Base-by-base conservation (phyloP, 2,797 vertebrate species). In the Echiichthys vipera region DNA sequence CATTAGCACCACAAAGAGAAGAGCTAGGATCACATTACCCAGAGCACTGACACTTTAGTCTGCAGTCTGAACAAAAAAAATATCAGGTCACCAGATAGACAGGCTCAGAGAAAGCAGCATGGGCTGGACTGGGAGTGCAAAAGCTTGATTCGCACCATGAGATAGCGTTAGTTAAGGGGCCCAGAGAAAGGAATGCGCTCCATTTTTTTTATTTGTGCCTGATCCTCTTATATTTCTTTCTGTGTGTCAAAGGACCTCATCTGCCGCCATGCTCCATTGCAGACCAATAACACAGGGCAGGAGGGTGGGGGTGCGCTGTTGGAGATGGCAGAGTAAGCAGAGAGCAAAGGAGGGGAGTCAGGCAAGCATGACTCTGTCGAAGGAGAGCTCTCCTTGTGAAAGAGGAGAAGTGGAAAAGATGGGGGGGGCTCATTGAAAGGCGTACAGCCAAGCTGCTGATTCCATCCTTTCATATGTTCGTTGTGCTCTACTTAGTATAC, bases 1-100 rank as follows among this genome's bases (percentile, higher is more conserved):
- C 90, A 92, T 92, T 89, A 90, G 87, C 86, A 84, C 78, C 84
- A 92, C 87, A 92, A 88, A 92, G 88, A 89, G 82, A 80, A 27
- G 79, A 80, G 71, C 57, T 39, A 8, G 80, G 84, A 80, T 93
- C 84, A 42, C 69, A 65, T 91, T 90, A 84, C 88, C 32, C 68
- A 74, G 73, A 83, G 81, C 80, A 45, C 50, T 69, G 77, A 82
- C 81, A 58, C 82, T 43, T 53, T 3, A 73, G 76, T 78, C 70
- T 87, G 76, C 51, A 64, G 64, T 51, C 64, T 55, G 63, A 27
- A 47, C 20, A 54, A 54, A 57, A 54, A 65, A 51, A 61, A 55
- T 34, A 63, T 62, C 57, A 68, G 78, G 71, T 80, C 83, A 62
- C 7, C 65, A 71, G 51, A n/a, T 56, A 36, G 30, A 43, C 30